Conservation (phyloP, 2,797 vertebrate species). For the Chaetodon trifasciatus region DNA sequence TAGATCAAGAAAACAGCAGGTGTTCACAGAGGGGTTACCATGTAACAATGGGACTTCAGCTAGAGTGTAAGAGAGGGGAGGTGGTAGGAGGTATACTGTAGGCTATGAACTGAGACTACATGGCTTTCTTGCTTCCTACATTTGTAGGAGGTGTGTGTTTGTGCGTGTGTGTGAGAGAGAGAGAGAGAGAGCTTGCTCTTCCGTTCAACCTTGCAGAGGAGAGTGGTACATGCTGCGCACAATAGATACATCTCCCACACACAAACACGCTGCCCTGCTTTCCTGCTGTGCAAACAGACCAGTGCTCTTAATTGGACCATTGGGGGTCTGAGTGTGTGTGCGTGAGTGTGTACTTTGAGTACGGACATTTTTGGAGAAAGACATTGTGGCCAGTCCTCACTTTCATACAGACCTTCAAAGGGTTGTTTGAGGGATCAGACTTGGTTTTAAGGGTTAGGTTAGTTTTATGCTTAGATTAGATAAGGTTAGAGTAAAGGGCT, state of each 20-base stretch:
- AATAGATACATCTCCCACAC: conserved; percentile 68
- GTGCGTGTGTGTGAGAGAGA: conserved; percentile 23
- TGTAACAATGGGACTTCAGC: background rate
- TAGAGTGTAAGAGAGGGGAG: background rate
- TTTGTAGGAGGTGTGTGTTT: conserved; percentile 49
- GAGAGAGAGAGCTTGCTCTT: conserved; percentile 32
- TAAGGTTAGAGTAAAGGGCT: too few relatives aligned
- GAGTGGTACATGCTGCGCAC: conserved; percentile 55
- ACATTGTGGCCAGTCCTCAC: too few relatives aligned
- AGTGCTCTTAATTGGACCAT: conserved; percentile 56
- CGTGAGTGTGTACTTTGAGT: background rate
- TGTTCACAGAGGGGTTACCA: background rate
- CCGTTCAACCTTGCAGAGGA: conserved; percentile 66
- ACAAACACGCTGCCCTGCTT: conserved; percentile 39
- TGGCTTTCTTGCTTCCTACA: conserved; percentile 35
- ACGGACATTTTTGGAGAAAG: too few relatives aligned
- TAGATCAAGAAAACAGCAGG: background rate
- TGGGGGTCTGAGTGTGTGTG: conserved; percentile 22
- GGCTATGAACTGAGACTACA: conserved; percentile 36
- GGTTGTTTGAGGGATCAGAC: too few relatives aligned
- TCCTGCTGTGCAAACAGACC: conserved; percentile 47
- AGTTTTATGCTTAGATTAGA: too few relatives aligned
- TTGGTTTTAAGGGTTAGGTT: background rate
- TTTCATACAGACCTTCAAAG: too few relatives aligned
- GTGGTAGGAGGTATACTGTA: conserved; percentile 38